These are phyloP conservation scores for Porites divaricata DNA, from an alignment of 92 coral and sea anemone species.

Conservation along the genomic window DNA sequence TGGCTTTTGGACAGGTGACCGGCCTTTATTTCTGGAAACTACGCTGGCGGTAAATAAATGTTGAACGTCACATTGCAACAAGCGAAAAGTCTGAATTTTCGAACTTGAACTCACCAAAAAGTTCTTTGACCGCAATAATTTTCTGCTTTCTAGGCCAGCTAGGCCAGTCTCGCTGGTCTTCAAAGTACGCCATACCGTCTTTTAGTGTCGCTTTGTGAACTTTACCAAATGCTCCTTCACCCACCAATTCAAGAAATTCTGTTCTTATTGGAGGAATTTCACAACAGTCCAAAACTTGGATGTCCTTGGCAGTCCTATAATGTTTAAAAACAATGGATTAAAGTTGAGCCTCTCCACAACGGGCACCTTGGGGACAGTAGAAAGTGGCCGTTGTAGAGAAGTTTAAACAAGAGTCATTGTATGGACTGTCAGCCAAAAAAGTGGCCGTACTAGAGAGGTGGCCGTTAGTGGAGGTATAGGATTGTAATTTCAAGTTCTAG, in stretches of 20 bases:
- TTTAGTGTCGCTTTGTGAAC: slow-evolving; percentile 8
- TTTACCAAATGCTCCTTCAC: slow-evolving; percentile 24
- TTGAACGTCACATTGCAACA: too few relatives aligned
- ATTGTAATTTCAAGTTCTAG: too few relatives aligned
- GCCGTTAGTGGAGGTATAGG: background rate
- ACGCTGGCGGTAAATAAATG: too few relatives aligned
- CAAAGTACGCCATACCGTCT: slow-evolving; percentile 12
- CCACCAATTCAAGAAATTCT: slow-evolving; percentile 6
- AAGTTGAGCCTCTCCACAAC: background rate
- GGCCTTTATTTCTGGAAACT: too few relatives aligned
- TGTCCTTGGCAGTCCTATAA: slow-evolving; percentile 2
- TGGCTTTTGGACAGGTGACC: too few relatives aligned
- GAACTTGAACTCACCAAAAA: slow-evolving; percentile 7
- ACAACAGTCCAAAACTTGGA: slow-evolving; percentile 3
- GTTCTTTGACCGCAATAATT: slow-evolving; percentile 13
- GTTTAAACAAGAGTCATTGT: background rate
- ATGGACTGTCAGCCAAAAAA: background rate
- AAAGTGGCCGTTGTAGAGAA: too few relatives aligned
- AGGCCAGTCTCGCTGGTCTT: background rate
- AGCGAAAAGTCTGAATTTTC: too few relatives aligned
- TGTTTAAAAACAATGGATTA: background rate
- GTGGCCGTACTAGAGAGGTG: background rate
- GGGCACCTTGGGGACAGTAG: too few relatives aligned
- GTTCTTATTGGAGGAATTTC: slow-evolving; percentile 31
- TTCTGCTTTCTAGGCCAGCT: background rate